Conservation (phyloP, 2,888 invertebrate species). For the Pollenia angustigena region DNA sequence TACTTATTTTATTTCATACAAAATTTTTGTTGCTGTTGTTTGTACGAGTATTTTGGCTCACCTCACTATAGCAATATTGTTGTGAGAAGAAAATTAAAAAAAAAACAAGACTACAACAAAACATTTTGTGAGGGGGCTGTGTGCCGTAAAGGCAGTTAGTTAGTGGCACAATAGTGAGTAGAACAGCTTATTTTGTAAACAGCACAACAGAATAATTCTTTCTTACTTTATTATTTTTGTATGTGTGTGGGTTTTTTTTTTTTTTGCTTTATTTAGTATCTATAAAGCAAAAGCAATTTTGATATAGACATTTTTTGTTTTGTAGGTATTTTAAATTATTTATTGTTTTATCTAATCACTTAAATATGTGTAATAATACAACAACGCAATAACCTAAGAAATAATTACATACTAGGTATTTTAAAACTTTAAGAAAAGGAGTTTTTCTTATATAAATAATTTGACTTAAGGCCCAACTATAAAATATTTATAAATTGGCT, state of each 20-base stretch:
- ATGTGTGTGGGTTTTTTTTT: slow-evolving; percentile 39
- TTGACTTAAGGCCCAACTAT: too few species aligned
- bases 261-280: not conserved
- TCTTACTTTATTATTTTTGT: slow-evolving; percentile 12
- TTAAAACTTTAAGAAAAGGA: not conserved
- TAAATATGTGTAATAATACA: not conserved
- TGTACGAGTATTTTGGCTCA: slow-evolving; percentile 56
- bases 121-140: slow-evolving; percentile 54
- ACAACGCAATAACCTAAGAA: too few species aligned
- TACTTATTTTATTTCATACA: slow-evolving; percentile 19
- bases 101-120: slow-evolving; percentile 17
- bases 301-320: slow-evolving; percentile 18
- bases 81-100: slow-evolving; percentile 32
- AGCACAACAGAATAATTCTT: slow-evolving; percentile 46
- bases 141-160: slow-evolving; percentile 69
- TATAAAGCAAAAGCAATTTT: slow-evolving; percentile 4
- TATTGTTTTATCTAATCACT: slow-evolving; percentile 15
- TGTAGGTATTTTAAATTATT: slow-evolving; percentile 14
- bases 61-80: slow-evolving; percentile 55
- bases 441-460: too few species aligned
- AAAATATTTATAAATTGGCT: too few species aligned
- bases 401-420: not conserved
- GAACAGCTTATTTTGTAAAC: slow-evolving; percentile 41
- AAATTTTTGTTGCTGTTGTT: slow-evolving; percentile 42
- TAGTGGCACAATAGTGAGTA: slow-evolving; percentile 41